Percentiles rank a stretch among this genome's conserved stretches.
These are phyloP conservation scores for Jacana jacana DNA, from an alignment of 2,113 vertebrate genomes.

Conservation along the genomic window DNA sequence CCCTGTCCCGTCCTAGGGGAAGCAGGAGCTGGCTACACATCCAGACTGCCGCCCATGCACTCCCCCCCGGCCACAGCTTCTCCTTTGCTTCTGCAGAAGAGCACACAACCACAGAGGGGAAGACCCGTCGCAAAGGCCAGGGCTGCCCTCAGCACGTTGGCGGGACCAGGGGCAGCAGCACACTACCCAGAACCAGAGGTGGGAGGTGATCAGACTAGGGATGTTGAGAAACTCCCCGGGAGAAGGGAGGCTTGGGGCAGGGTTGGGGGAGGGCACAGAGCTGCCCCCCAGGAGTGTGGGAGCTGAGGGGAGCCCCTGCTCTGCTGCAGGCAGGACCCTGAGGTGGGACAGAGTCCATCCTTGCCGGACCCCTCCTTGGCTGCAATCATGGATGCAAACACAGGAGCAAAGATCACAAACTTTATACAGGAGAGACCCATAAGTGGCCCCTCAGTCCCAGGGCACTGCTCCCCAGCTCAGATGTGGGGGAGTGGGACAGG, in stretches of 20 bases:
- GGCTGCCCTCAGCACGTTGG: not conserved
- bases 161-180: rapidly evolving
- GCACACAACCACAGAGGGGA: not conserved
- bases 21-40: not conserved
- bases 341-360: not conserved
- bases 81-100: constrained; percentile 19
- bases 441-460: not conserved
- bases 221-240: not conserved
- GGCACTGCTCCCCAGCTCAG: rapidly evolving
- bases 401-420: constrained; percentile 33
- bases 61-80: not conserved
- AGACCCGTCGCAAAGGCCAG: constrained; percentile 1
- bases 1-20: not conserved
- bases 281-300: rapidly evolving
- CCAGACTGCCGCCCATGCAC: not conserved
- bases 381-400: rapidly evolving
- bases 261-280: too few relatives aligned
- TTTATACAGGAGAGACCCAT: constrained; percentile 31
- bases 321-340: rapidly evolving
- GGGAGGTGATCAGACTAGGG: not conserved
- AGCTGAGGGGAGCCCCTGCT: too few relatives aligned
- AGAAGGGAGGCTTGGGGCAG: not conserved
- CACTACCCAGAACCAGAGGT: not conserved
- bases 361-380: rapidly evolving
- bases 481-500: rapidly evolving